Percentiles rank a stretch among this genome's conserved stretches.
phyloP scores from a whole-genome alignment of 2,797 vertebrate genomes.

The Synaphobranchus kaupii region DNA sequence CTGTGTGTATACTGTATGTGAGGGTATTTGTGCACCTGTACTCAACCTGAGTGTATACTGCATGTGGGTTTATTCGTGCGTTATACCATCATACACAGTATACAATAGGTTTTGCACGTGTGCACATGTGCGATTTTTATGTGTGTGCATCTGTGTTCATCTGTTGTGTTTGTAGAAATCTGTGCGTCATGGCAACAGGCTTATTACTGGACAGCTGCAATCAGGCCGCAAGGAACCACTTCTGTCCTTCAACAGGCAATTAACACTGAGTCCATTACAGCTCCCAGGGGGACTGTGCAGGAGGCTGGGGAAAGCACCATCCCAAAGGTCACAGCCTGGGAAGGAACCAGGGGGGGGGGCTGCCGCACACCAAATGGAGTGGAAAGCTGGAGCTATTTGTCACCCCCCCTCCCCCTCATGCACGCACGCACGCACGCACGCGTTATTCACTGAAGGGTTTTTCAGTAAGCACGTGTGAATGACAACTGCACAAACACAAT shows the following conservation, averaged over 20 bases:
- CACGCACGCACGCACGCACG: slow-evolving; percentile 34
- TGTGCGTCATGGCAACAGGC: slow-evolving; percentile 75
- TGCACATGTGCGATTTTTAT: slow-evolving; percentile 24
- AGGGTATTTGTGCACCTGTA: no score
- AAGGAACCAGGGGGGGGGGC: slow-evolving; percentile 75
- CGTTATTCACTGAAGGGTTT: slow-evolving; percentile 69
- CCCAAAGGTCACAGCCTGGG: slow-evolving; percentile 81
- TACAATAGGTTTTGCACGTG: slow-evolving; percentile 19
- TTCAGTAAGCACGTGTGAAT: slow-evolving; percentile 53
- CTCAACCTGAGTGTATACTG: no score
- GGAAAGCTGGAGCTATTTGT: slow-evolving; percentile 84
- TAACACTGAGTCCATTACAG: slow-evolving; percentile 83
- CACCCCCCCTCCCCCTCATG: slow-evolving; percentile 57
- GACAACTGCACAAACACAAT: slow-evolving; percentile 20
- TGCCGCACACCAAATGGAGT: slow-evolving; percentile 80
- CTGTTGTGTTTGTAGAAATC: slow-evolving; percentile 62
- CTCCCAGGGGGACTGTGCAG: slow-evolving; percentile 70
- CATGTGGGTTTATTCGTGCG: no score
- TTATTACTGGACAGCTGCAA: slow-evolving; percentile 78
- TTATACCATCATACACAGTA: no score
- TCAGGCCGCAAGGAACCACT: slow-evolving; percentile 78
- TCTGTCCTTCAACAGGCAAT: slow-evolving; percentile 90
- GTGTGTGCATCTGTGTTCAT: slow-evolving; percentile 31
- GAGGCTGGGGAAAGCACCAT: slow-evolving; percentile 71
- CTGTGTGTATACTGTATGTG: no score